Evolutionary conservation across 2,113 vertebrate species (phyloP), one percentile per base, ranked within the genome.

Genomic region (Nymphicus hollandicus): DNA sequence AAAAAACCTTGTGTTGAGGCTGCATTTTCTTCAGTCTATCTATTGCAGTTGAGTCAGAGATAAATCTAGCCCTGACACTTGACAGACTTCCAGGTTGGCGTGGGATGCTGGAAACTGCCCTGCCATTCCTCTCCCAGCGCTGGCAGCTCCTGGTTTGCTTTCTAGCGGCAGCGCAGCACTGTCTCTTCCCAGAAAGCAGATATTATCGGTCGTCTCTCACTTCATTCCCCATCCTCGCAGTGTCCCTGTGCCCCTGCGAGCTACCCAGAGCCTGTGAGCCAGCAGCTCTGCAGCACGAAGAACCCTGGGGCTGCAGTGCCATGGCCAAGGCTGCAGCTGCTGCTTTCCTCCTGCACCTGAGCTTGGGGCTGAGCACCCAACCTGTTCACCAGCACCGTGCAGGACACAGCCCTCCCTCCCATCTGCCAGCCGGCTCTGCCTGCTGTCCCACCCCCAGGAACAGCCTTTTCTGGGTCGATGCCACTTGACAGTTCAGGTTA

Each of bases 181-280:
- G 17, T 39, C 61, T 43, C 43, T 83, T 47, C 66, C 81, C 73
- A 65, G 81, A 89, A 70, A 68, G 73, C 81, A 47, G 86, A 20
- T 77, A 29, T 9, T 43, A 9, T 23, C 78, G 3, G 0, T 50
- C 1, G 0, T 6, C 71, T 80, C 71, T 47, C 2, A 0, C 55
- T 37, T 72, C 60, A 2, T 73, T 63, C 63, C 37, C n/a, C 13
- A 1, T 81, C 19, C 64, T 49, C 6, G 24, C 14, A 10, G 66
- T 1, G 2, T 64, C 79, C 84, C 47, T 2, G 1, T 1, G 4
- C 16, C 47, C 35, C 66, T 27, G 29, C 1, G 1, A 61, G 53
- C 28, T 53, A 41, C 60, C 53, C 10, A 3, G 56, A 20, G 37
- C 47, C 70, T 17, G 55, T 9, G 25, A 49, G 58, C 35, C 50